Evolutionary conservation across 2,888 invertebrate species (phyloP).

Genomic region (Tinea pellionella): DNA sequence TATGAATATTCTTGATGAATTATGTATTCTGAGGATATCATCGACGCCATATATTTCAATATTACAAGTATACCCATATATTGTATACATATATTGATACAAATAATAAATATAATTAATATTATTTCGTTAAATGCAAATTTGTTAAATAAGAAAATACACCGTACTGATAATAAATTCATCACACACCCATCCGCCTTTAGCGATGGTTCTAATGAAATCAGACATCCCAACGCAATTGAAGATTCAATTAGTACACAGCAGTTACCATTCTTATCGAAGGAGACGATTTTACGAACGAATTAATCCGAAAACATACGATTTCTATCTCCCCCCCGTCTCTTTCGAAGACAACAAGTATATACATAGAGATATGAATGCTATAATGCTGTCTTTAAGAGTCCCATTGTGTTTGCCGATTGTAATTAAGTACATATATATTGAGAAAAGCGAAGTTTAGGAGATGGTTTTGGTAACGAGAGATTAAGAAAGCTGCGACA

Average conservation of each 20-base stretch:
- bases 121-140: neutral
- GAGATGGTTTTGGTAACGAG: slow-evolving; percentile 20
- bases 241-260: slow-evolving; percentile 69
- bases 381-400: slow-evolving; percentile 15
- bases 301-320: slow-evolving; percentile 70
- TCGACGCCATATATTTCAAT: neutral
- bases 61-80: too few species aligned
- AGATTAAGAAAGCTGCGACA: slow-evolving; percentile 14
- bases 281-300: slow-evolving; percentile 69
- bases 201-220: slow-evolving; percentile 40
- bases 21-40: neutral
- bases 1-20: slow-evolving; percentile 11
- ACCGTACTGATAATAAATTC: neutral
- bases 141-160: neutral
- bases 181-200: slow-evolving; percentile 7
- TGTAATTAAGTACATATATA: slow-evolving; percentile 57
- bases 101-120: too few species aligned
- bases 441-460: slow-evolving; percentile 24
- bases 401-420: slow-evolving; percentile 52
- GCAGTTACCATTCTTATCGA: slow-evolving; percentile 67
- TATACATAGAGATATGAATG: neutral
- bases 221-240: slow-evolving; percentile 64
- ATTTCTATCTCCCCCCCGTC: slow-evolving; percentile 58
- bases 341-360: slow-evolving; percentile 23
- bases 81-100: too few species aligned